These are phyloP conservation scores for Xestia sexstrigata DNA, from an alignment of 2,888 invertebrate genomes.

Conservation along the genomic window DNA sequence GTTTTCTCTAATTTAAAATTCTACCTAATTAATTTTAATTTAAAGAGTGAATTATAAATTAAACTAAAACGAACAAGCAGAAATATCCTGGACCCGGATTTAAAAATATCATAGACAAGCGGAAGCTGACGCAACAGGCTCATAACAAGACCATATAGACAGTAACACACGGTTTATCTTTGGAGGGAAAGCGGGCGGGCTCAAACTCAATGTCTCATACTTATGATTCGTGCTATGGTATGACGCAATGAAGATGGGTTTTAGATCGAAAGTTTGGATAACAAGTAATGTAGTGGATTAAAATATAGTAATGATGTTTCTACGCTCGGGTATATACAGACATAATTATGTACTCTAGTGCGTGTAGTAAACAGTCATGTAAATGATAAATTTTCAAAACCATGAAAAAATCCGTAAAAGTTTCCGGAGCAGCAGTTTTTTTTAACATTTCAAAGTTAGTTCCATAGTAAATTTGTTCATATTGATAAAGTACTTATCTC, in stretches of 20 bases:
- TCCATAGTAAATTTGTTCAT: neutral
- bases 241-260: conserved; percentile 44
- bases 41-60: neutral
- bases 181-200: conserved; percentile 70
- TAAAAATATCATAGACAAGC: conserved; percentile 49
- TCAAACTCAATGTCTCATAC: conserved; percentile 13
- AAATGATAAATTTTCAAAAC: neutral
- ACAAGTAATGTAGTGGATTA: conserved; percentile 4
- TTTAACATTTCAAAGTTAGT: neutral
- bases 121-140: conserved; percentile 66
- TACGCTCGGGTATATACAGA: neutral
- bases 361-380: neutral
- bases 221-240: conserved; percentile 25
- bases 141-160: conserved; percentile 53
- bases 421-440: neutral
- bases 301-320: conserved; percentile 1
- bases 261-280: conserved; percentile 41
- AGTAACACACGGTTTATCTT: conserved; percentile 58
- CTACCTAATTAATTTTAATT: neutral
- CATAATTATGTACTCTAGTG: neutral
- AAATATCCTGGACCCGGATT: conserved; percentile 54
- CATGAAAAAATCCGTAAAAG: neutral
- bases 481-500: neutral
- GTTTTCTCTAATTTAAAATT: neutral
- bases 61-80: conserved; percentile 28